Conservation (phyloP, 1,140 invertebrate genomes). For the Ips typographus region DNA sequence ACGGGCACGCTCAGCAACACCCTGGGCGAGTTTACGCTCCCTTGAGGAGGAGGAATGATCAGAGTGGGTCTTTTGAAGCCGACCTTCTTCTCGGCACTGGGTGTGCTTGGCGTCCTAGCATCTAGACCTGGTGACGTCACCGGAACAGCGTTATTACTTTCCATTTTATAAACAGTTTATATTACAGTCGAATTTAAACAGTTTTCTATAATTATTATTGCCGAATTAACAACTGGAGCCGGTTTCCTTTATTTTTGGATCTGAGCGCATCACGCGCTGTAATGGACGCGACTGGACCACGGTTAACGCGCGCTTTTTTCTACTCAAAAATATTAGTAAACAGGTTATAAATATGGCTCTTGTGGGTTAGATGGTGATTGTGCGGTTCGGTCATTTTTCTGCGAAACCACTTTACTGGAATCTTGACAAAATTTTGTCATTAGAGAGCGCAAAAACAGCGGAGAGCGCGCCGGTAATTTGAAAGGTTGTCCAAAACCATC, state of each 20-base stretch:
- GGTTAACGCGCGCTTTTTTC: conserved; percentile 15
- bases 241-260: conserved; percentile 10
- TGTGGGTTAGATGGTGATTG: no score
- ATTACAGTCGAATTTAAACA: background rate
- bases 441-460: no score
- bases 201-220: conserved; percentile 6
- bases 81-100: conserved; percentile 34
- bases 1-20: conserved; percentile 8
- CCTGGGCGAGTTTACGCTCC: conserved; percentile 4
- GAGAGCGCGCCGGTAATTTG: no score
- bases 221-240: background rate
- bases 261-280: conserved; percentile 3
- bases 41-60: conserved; percentile 39
- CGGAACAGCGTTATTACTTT: conserved; percentile 6
- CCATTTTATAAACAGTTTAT: conserved; percentile 25
- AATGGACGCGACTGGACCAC: conserved; percentile 14
- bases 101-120: background rate
- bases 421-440: no score
- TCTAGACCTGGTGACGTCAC: conserved; percentile 4
- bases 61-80: conserved; percentile 38
- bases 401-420: no score
- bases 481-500: no score
- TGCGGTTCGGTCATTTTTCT: no score
- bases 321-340: conserved; percentile 15
- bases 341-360: conserved; percentile 22